Conservation (phyloP, 2,797 vertebrate species). For the Zalophus californianus region DNA sequence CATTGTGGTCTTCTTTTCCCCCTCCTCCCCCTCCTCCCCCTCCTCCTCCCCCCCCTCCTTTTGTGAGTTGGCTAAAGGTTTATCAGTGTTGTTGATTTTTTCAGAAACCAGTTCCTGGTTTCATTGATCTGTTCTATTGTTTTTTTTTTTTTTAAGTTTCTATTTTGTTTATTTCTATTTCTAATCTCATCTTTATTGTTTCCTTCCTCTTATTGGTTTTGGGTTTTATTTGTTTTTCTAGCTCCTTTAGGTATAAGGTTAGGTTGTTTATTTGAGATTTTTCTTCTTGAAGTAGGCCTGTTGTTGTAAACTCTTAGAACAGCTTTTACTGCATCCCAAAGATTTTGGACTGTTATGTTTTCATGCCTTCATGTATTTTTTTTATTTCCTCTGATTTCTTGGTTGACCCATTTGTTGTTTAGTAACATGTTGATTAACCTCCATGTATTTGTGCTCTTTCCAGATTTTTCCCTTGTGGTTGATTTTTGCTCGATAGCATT, state of each 20-base stretch:
- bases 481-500: neutral
- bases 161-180: neutral
- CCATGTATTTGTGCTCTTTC: neutral
- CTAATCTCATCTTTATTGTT: neutral
- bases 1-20: neutral
- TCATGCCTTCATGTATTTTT: neutral
- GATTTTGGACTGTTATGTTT: neutral
- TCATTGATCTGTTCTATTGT: neutral
- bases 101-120: neutral
- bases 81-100: neutral
- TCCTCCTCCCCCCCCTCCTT: neutral
- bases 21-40: too few species aligned
- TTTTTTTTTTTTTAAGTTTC: neutral
- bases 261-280: neutral
- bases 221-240: neutral
- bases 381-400: neutral
- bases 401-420: neutral
- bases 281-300: neutral
- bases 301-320: neutral
- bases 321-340: neutral
- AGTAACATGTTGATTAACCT: neutral
- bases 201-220: neutral
- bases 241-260: neutral
- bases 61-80: neutral
- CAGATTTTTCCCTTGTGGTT: neutral